Percentiles rank a stretch among this genome's conserved stretches.
phyloP scores from a whole-genome alignment of 2,888 invertebrate genomes.

The Pseudoips prasinana region DNA sequence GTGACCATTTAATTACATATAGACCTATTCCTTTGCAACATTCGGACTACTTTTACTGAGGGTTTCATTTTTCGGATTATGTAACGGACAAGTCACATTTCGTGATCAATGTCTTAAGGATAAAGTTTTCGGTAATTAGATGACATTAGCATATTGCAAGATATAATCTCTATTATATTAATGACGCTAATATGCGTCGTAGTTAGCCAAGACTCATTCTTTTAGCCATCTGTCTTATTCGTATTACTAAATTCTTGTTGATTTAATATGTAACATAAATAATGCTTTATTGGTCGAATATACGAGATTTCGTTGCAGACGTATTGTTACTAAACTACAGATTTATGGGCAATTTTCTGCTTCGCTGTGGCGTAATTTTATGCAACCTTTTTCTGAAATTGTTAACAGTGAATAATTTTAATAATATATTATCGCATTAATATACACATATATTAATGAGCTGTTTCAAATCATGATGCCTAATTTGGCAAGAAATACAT shows the following conservation, averaged over 20 bases:
- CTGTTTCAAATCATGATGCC: too few species aligned
- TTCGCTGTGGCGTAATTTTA: constrained; percentile 11
- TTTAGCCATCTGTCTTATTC: constrained; percentile 27
- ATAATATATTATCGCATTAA: too few species aligned
- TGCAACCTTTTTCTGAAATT: constrained; percentile 12
- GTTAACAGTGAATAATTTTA: constrained; percentile 1
- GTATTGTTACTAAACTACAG: constrained; percentile 12
- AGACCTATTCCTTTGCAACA: constrained; percentile 41
- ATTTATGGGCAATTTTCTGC: constrained; percentile 22
- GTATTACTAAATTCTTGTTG: constrained; percentile 20
- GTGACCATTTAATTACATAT: constrained; percentile 30
- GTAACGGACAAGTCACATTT: constrained; percentile 59
- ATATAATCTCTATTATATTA: constrained; percentile 33
- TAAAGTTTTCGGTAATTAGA: constrained; percentile 70
- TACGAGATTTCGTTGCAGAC: constrained; percentile 6
- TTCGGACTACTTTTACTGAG: constrained; percentile 53
- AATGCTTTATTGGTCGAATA: constrained; percentile 15
- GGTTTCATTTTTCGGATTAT: constrained; percentile 48
- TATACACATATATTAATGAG: too few species aligned
- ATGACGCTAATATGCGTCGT: constrained; percentile 6
- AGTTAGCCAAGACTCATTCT: constrained; percentile 27
- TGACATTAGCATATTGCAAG: constrained; percentile 67
- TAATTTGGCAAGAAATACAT: too few species aligned
- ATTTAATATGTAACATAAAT: too few species aligned
- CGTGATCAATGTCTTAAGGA: constrained; percentile 73